These are phyloP conservation scores for Cheilosia scutellata DNA, from an alignment of 2,888 invertebrate species.

Conservation along the genomic window DNA sequence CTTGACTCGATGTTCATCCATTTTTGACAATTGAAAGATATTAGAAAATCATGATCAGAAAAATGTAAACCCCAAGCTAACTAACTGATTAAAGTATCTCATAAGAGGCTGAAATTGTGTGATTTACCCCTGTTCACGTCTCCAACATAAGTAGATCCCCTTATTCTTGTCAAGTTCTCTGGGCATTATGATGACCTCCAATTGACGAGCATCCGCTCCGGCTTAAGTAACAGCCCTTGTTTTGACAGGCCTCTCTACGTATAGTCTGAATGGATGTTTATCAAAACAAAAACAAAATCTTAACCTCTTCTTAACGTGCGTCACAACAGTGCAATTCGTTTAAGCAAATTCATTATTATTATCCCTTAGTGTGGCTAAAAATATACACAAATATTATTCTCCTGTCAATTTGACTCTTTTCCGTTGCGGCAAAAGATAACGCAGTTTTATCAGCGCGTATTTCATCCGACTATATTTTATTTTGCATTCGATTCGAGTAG, in stretches of 20 bases:
- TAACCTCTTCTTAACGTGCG: conserved; percentile 15
- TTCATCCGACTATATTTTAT: not conserved
- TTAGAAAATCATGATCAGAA: too few relatives aligned
- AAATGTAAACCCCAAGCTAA: too few relatives aligned
- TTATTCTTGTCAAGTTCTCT: too few relatives aligned
- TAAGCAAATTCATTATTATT: conserved; percentile 9
- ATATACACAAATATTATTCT: conserved; percentile 31
- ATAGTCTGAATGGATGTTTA: not conserved
- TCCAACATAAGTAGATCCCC: too few relatives aligned
- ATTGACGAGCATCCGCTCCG: too few relatives aligned
- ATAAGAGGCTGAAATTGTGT: too few relatives aligned
- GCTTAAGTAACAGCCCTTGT: not conserved
- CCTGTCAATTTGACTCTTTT: conserved; percentile 13
- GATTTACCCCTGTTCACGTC: too few relatives aligned
- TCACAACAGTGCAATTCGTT: conserved; percentile 19
- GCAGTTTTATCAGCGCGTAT: conserved; percentile 15
- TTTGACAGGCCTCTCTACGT: not conserved
- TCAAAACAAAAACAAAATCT: not conserved
- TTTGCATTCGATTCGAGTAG: not conserved
- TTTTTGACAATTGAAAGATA: too few relatives aligned
- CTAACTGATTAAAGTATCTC: too few relatives aligned
- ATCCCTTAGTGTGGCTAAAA: conserved; percentile 29
- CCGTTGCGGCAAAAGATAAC: conserved; percentile 35
- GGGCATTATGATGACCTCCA: too few relatives aligned
- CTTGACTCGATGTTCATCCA: too few relatives aligned